Percentiles rank a stretch among this genome's conserved stretches.
These are phyloP conservation scores for Peribatodes rhomboidaria DNA, from an alignment of 2,888 invertebrate species.

Conservation along the genomic window DNA sequence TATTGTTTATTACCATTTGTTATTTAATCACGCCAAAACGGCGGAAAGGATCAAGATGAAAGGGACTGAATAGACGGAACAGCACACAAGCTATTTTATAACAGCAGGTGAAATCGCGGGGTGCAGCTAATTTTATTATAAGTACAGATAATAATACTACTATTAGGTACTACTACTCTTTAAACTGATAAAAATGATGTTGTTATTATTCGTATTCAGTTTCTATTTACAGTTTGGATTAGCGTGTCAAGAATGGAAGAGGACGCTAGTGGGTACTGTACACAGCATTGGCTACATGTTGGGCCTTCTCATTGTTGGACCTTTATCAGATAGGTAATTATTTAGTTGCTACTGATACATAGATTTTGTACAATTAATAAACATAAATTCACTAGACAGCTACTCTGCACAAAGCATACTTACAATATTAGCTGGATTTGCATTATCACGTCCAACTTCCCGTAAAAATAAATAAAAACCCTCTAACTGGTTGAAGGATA, in stretches of 20 bases:
- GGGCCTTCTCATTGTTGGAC: slow-evolving; percentile 89
- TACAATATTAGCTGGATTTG: background rate
- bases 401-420: background rate
- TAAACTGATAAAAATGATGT: background rate
- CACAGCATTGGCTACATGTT: slow-evolving; percentile 90
- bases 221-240: slow-evolving; percentile 86
- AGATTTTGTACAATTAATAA: no score
- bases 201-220: no score
- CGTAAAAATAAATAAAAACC: background rate
- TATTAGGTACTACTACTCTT: background rate
- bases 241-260: slow-evolving; percentile 89
- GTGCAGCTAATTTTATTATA: no score
- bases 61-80: no score
- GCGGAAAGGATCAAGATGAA: no score
- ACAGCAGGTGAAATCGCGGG: no score
- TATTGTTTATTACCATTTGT: no score
- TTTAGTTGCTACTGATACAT: no score
- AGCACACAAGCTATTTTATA: no score
- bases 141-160: background rate
- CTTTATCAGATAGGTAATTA: slow-evolving; percentile 88
- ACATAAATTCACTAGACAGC: no score
- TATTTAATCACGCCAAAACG: no score
- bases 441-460: background rate
- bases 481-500: slow-evolving; percentile 54
- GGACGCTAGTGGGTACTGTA: slow-evolving; percentile 89